Evolutionary conservation across 1,140 invertebrate species (phyloP).

Genomic region (Danaus melanippus): DNA sequence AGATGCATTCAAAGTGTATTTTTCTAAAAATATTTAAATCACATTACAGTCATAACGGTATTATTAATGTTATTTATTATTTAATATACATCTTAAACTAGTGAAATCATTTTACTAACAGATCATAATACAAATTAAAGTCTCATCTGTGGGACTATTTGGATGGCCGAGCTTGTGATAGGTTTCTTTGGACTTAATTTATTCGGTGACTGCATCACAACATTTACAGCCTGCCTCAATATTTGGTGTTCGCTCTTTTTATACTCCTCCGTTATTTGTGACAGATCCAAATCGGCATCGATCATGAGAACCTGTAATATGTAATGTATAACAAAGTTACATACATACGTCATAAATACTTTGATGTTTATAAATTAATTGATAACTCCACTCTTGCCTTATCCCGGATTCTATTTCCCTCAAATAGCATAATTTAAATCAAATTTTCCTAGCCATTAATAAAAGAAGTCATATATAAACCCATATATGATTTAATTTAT

Average conservation of each 20-base stretch:
- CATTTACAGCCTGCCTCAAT: constrained; percentile 59
- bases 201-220: constrained; percentile 63
- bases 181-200: constrained; percentile 67
- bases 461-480: too few relatives aligned
- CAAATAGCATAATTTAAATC: too few relatives aligned
- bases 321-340: too few relatives aligned
- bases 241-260: constrained; percentile 73
- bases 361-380: too few relatives aligned
- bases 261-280: constrained; percentile 75
- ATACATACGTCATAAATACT: too few relatives aligned
- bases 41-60: too few relatives aligned
- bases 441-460: too few relatives aligned
- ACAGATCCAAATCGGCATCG: constrained; percentile 76
- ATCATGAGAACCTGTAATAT: constrained; percentile 73
- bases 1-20: too few relatives aligned
- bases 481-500: too few relatives aligned
- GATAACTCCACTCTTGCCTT: too few relatives aligned
- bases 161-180: constrained; percentile 45
- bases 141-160: constrained; percentile 47
- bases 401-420: too few relatives aligned
- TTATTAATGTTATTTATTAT: neutral
- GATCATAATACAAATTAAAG: constrained; percentile 29
- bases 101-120: constrained; percentile 2
- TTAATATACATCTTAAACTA: constrained; percentile 3
- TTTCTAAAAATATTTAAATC: too few relatives aligned